Evolutionary conservation across 2,888 invertebrate genomes (phyloP).

Genomic region (Chloroclystis v-ata): DNA sequence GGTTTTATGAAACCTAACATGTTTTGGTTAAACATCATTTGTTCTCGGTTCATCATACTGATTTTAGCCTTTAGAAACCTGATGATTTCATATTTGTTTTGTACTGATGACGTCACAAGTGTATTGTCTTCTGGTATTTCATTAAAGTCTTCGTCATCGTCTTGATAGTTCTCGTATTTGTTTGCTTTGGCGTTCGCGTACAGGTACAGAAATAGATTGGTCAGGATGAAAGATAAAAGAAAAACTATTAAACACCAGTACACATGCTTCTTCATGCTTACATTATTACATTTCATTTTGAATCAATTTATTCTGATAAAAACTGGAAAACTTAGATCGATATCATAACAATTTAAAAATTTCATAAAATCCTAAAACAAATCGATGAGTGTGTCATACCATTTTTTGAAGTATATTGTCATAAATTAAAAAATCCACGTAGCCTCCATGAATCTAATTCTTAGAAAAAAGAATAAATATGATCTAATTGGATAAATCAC

Average conservation of each 20-base stretch:
- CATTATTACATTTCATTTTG: not conserved
- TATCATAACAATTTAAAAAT: too few relatives aligned
- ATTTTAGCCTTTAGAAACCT: slow-evolving; percentile 31
- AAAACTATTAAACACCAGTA: slow-evolving; percentile 2
- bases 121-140: not conserved
- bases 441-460: too few relatives aligned
- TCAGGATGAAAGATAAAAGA: slow-evolving; percentile 1
- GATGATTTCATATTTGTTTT: slow-evolving; percentile 12
- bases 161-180: slow-evolving; percentile 26
- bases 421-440: too few relatives aligned
- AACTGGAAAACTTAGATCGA: too few relatives aligned
- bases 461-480: too few relatives aligned
- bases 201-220: slow-evolving; percentile 13
- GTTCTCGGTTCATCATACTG: slow-evolving; percentile 33
- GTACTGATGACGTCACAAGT: not conserved
- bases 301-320: too few relatives aligned
- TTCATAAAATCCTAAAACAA: too few relatives aligned
- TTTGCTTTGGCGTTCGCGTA: slow-evolving; percentile 20
- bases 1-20: slow-evolving; percentile 13
- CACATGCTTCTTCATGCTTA: not conserved
- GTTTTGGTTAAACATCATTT: slow-evolving; percentile 31
- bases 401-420: too few relatives aligned
- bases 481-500: too few relatives aligned
- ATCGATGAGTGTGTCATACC: too few relatives aligned
- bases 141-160: slow-evolving; percentile 8